Conservation (phyloP, 2,113 vertebrate genomes). For the Rhinopomastus cyanomelas region DNA sequence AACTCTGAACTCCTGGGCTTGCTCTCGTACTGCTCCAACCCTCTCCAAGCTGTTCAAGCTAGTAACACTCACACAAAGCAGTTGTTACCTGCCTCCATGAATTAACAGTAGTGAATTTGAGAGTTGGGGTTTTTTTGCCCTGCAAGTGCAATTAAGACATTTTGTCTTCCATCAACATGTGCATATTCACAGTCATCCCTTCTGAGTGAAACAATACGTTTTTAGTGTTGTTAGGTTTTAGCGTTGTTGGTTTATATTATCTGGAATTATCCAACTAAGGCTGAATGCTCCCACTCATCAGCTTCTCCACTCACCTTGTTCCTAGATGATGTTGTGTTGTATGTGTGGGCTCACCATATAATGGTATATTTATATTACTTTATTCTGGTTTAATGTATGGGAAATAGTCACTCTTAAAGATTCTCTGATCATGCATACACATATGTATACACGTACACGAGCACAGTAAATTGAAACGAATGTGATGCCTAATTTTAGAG, state of each 20-base stretch:
- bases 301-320: neutral
- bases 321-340: neutral
- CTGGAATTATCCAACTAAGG: neutral
- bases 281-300: neutral
- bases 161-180: neutral
- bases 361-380: neutral
- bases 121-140: neutral
- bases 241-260: neutral
- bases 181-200: neutral
- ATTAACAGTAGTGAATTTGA: neutral
- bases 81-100: neutral
- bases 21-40: neutral
- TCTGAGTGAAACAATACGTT: neutral
- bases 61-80: accelerated
- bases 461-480: neutral
- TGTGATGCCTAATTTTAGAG: neutral
- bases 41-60: neutral
- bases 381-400: neutral
- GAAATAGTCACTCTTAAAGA: neutral
- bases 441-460: too few species aligned
- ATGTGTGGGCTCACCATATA: neutral
- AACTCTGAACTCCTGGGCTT: neutral
- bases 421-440: neutral
- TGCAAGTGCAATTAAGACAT: neutral
- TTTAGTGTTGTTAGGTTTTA: neutral